A percentile compares a stretch with the other conserved stretches of the same genome.
Conservation (phyloP, 2,888 invertebrate genomes). For the Cephus runcator region DNA sequence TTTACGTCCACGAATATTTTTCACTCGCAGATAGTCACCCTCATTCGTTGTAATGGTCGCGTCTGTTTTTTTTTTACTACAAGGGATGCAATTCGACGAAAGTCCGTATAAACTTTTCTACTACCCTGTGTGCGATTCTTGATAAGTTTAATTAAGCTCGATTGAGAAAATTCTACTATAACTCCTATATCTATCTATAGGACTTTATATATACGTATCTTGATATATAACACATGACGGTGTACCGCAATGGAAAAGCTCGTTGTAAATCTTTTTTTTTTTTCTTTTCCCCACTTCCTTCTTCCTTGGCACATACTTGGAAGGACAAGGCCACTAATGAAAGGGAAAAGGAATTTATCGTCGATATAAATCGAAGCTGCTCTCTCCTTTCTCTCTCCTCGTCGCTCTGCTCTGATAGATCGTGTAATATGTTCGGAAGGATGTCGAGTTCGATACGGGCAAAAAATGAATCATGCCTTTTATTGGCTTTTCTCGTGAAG, state of each 20-base stretch:
- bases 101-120: background rate
- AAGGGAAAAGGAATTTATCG: slow-evolving; percentile 61
- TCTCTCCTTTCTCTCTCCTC: background rate
- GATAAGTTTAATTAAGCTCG: slow-evolving; percentile 25
- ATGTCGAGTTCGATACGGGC: slow-evolving; percentile 23
- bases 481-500: slow-evolving; percentile 26
- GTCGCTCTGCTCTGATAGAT: slow-evolving; percentile 41
- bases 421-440: slow-evolving; percentile 35
- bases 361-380: slow-evolving; percentile 51
- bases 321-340: slow-evolving; percentile 54
- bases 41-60: too few relatives aligned
- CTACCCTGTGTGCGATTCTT: background rate
- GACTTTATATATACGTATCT: background rate
- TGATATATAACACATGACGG: background rate
- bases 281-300: slow-evolving; percentile 1
- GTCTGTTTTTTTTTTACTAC: background rate
- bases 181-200: background rate
- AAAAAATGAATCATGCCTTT: slow-evolving; percentile 28
- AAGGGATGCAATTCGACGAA: background rate
- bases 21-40: background rate
- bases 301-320: slow-evolving; percentile 10
- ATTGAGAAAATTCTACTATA: slow-evolving; percentile 22
- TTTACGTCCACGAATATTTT: background rate
- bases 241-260: slow-evolving; percentile 13
- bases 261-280: slow-evolving; percentile 39